A percentile compares a stretch with the other conserved stretches of the same genome.
phyloP scores from a whole-genome alignment of 2,797 vertebrate species.

The Phoebastria nigripes region DNA sequence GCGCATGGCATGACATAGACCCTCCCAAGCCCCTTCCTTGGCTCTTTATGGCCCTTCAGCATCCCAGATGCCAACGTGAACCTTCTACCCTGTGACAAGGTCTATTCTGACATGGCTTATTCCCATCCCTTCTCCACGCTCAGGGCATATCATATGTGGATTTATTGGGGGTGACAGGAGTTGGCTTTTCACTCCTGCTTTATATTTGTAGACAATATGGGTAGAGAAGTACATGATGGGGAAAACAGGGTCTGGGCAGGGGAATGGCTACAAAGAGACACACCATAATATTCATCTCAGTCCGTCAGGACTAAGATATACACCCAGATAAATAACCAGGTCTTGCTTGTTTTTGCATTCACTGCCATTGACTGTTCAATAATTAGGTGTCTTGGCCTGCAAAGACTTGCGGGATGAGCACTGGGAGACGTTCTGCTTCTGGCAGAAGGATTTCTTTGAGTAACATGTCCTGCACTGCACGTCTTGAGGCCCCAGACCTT shows the following conservation, averaged over 20 bases:
- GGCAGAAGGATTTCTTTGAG: not conserved
- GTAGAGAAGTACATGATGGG: not conserved
- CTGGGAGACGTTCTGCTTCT: not conserved
- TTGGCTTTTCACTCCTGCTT: not conserved
- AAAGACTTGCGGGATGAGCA: not conserved
- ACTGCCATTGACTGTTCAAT: not conserved
- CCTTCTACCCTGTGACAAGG: not conserved
- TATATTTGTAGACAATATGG: not conserved
- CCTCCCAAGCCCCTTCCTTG: not conserved
- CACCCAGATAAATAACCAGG: not conserved
- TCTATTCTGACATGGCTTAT: not conserved
- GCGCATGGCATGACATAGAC: not conserved
- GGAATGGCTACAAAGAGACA: not conserved
- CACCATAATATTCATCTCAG: not conserved
- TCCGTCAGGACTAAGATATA: not conserved
- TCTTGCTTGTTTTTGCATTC: not conserved
- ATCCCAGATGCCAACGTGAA: not conserved
- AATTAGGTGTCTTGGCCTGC: not conserved
- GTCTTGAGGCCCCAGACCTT: not conserved
- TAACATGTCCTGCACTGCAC: rapidly evolving
- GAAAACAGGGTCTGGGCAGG: not conserved
- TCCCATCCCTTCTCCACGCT: not conserved
- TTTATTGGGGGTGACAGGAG: not conserved
- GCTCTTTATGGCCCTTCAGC: not conserved
- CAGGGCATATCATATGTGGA: not conserved